Evolutionary conservation across 1,140 invertebrate species (phyloP).

Genomic region (Drosophila novamexicana): DNA sequence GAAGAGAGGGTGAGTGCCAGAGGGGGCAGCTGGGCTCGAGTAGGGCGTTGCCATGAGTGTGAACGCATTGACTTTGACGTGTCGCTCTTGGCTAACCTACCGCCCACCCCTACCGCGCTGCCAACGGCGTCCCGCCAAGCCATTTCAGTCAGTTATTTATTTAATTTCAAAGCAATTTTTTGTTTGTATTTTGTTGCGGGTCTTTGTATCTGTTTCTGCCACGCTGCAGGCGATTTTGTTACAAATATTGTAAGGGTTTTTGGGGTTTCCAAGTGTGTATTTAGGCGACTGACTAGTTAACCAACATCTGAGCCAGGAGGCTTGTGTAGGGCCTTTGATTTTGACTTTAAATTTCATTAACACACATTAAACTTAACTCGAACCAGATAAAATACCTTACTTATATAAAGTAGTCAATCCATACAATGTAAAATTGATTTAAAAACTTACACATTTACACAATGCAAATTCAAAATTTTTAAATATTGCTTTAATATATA

Average conservation of each 20-base stretch:
- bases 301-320: constrained; percentile 16
- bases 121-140: constrained; percentile 9
- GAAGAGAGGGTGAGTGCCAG: not conserved
- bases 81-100: constrained; percentile 21
- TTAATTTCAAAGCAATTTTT: constrained; percentile 71
- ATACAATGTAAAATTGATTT: too few relatives aligned
- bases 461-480: not conserved
- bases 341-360: constrained; percentile 1
- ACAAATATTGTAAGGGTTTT: constrained; percentile 42
- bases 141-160: constrained; percentile 57
- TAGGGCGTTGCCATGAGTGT: constrained; percentile 44
- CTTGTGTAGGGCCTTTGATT: not conserved
- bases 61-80: constrained; percentile 62
- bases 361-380: not conserved
- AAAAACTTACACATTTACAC: too few relatives aligned
- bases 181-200: constrained; percentile 42
- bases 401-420: too few relatives aligned
- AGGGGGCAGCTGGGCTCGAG: not conserved
- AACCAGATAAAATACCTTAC: not conserved
- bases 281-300: constrained; percentile 38
- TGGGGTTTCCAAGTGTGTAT: constrained; percentile 10
- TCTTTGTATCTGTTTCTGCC: constrained; percentile 35
- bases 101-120: not conserved
- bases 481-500: not conserved
- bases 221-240: constrained; percentile 47